Evolutionary conservation across 2,888 invertebrate species (phyloP).

Genomic region (Hecatera dysodea): DNA sequence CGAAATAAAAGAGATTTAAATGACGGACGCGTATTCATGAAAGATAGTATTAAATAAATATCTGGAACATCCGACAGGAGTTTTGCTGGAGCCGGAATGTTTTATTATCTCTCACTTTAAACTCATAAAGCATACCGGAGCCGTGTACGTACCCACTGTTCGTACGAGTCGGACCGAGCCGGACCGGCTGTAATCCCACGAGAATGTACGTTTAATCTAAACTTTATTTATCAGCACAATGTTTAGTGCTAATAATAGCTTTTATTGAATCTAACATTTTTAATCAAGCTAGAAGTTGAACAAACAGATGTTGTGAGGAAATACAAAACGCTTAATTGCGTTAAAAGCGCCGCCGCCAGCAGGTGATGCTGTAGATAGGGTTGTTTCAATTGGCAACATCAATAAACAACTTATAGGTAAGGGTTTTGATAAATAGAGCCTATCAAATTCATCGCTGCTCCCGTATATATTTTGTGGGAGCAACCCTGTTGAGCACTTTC

Average conservation of each 20-base stretch:
- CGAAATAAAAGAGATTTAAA: slow-evolving; percentile 68
- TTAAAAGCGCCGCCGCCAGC: slow-evolving; percentile 30
- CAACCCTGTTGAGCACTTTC: slow-evolving; percentile 1
- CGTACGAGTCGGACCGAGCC: slow-evolving; percentile 51
- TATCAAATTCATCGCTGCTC: slow-evolving; percentile 20
- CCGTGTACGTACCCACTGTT: slow-evolving; percentile 51
- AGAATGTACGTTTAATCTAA: slow-evolving; percentile 65
- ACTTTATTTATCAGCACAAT: slow-evolving; percentile 44
- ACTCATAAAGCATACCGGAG: slow-evolving; percentile 56
- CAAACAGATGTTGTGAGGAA: slow-evolving; percentile 25
- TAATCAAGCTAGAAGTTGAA: slow-evolving; percentile 17
- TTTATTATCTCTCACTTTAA: slow-evolving; percentile 73
- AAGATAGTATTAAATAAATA: slow-evolving; percentile 68
- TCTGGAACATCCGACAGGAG: slow-evolving; percentile 62
- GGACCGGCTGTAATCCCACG: slow-evolving; percentile 61
- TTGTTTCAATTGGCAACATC: slow-evolving; percentile 32
- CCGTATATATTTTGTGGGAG: slow-evolving; percentile 18
- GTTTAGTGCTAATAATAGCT: slow-evolving; percentile 22
- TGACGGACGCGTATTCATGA: slow-evolving; percentile 62
- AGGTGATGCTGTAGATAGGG: slow-evolving; percentile 15
- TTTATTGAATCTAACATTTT: slow-evolving; percentile 42
- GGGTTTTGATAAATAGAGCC: slow-evolving; percentile 27
- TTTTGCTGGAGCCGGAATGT: slow-evolving; percentile 59
- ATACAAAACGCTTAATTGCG: slow-evolving; percentile 47
- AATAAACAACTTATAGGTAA: slow-evolving; percentile 45